Evolutionary conservation across 2,113 vertebrate species (phyloP).

Genomic region (Nannobrachium achirus): DNA sequence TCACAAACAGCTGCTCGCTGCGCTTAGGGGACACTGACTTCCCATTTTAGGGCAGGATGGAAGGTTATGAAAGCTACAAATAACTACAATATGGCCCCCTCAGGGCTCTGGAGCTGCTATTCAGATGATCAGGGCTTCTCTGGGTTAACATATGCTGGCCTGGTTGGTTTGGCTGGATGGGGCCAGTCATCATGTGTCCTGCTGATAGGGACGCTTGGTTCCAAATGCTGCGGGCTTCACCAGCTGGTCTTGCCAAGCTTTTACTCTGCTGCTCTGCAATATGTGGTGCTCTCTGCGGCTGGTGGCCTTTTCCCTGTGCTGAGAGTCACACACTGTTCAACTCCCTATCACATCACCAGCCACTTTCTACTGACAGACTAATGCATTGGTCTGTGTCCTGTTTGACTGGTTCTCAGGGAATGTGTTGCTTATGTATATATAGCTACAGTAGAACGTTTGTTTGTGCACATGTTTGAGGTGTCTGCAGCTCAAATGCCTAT

Average conservation of each 20-base stretch:
- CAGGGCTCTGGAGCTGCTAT: slow-evolving; percentile 40
- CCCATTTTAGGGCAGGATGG: slow-evolving; percentile 26
- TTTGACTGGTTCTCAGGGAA: slow-evolving; percentile 7
- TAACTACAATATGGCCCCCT: slow-evolving; percentile 61
- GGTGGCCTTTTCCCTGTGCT: slow-evolving; percentile 23
- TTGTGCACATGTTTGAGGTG: too few relatives aligned
- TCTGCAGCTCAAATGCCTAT: too few relatives aligned
- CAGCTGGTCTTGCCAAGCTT: slow-evolving; percentile 52
- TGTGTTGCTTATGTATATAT: slow-evolving; percentile 1
- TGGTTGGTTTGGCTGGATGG: neutral
- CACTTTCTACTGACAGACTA: slow-evolving; percentile 5
- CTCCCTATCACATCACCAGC: neutral
- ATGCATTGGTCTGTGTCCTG: slow-evolving; percentile 15
- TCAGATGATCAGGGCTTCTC: slow-evolving; percentile 39
- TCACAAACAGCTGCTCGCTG: slow-evolving; percentile 56
- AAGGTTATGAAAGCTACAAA: slow-evolving; percentile 65
- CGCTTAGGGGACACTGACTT: slow-evolving; percentile 44
- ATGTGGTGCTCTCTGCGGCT: slow-evolving; percentile 14
- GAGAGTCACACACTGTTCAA: slow-evolving; percentile 16
- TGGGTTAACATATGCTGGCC: slow-evolving; percentile 42
- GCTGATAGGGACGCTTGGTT: slow-evolving; percentile 48
- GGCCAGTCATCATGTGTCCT: slow-evolving; percentile 33
- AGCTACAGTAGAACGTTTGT: too few relatives aligned
- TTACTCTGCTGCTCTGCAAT: slow-evolving; percentile 13
- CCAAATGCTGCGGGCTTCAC: slow-evolving; percentile 47